phyloP scores from a whole-genome alignment of 2,888 invertebrate species.

The Podotricha telesiphe region DNA sequence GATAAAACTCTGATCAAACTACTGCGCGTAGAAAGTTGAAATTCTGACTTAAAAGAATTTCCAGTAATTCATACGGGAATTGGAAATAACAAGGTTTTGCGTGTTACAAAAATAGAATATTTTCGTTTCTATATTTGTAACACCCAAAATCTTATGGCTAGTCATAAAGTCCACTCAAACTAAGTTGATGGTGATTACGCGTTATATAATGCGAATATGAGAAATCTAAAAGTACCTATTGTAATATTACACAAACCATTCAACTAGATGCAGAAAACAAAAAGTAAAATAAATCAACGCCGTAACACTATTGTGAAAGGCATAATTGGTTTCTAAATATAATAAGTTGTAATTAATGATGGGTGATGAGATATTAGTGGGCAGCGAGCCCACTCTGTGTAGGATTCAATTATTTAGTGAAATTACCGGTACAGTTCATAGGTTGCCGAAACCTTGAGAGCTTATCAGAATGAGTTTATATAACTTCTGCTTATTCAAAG shows the following conservation, averaged over 20 bases:
- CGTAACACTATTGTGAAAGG: constrained; percentile 48
- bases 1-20: too few species aligned
- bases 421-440: constrained; percentile 25
- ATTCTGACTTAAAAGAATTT: too few species aligned
- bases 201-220: background rate
- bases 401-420: constrained; percentile 48
- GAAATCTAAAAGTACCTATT: background rate
- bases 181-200: background rate
- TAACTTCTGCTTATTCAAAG: background rate
- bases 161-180: too few species aligned
- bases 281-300: constrained; percentile 64
- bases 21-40: too few species aligned
- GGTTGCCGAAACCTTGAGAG: constrained; percentile 8
- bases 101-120: too few species aligned
- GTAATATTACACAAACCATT: constrained; percentile 14
- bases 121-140: too few species aligned
- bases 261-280: constrained; percentile 46
- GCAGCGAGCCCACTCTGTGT: constrained; percentile 69
- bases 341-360: constrained; percentile 77
- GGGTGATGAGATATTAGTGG: constrained; percentile 46
- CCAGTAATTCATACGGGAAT: too few species aligned
- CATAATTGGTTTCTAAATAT: constrained; percentile 62
- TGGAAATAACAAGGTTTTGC: too few species aligned
- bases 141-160: too few species aligned
- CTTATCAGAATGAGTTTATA: background rate